A percentile compares a stretch with the other conserved stretches of the same genome.
These are phyloP conservation scores for Lasioglossum lativentre DNA, from an alignment of 2,888 invertebrate genomes.

Conservation along the genomic window DNA sequence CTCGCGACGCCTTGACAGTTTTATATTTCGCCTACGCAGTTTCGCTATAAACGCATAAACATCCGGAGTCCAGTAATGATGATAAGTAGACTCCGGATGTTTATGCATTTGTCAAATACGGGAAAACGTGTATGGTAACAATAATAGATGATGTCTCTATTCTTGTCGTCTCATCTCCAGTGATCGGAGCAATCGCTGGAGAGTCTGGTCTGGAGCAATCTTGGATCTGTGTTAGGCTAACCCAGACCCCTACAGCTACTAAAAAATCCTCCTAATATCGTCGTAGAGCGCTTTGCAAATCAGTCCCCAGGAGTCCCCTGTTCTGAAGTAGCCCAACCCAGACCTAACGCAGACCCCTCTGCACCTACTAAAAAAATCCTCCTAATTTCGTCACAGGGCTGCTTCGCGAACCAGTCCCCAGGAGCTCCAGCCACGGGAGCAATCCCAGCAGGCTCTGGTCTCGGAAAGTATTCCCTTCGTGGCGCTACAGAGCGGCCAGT, in stretches of 20 bases:
- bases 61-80: neutral
- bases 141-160: neutral
- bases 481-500: conserved; percentile 19
- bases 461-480: conserved; percentile 25
- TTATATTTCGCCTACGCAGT: neutral
- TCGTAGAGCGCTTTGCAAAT: neutral
- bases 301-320: neutral
- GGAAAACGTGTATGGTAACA: neutral
- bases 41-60: neutral
- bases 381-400: neutral
- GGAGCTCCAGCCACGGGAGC: neutral
- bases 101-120: neutral
- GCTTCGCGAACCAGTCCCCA: neutral
- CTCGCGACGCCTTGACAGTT: neutral
- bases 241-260: neutral
- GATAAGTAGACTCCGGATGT: neutral
- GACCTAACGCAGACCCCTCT: neutral
- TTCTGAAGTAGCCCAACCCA: neutral
- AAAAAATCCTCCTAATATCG: neutral
- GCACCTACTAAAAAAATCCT: neutral
- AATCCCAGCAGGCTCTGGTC: neutral
- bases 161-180: neutral
- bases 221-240: neutral
- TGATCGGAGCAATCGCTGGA: neutral
- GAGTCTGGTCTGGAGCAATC: neutral